A percentile compares a stretch with the other conserved stretches of the same genome.
phyloP scores from a whole-genome alignment of 2,888 invertebrate species.

The Aphidoletes aphidimyza region DNA sequence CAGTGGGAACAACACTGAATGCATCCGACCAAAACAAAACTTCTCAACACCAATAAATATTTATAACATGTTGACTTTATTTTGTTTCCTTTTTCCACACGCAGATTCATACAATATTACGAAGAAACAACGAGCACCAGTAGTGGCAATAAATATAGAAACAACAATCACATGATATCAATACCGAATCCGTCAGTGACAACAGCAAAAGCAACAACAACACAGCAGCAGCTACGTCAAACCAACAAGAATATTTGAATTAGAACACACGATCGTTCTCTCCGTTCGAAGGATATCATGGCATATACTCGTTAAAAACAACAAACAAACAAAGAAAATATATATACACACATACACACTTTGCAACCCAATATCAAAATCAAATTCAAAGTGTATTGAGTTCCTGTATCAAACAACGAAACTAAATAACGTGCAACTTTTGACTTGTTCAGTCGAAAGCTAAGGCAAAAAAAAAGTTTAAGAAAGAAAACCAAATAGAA shows the following conservation, averaged over 20 bases:
- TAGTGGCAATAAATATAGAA: slow-evolving; percentile 43
- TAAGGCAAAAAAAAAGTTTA: background rate
- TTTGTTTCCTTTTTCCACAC: background rate
- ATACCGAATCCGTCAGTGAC: slow-evolving; percentile 24
- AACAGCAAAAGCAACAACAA: background rate
- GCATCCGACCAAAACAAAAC: background rate
- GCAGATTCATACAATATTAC: slow-evolving; percentile 27
- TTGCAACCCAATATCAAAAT: background rate
- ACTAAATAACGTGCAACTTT: background rate
- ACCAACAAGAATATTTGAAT: background rate
- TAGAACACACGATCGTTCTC: background rate
- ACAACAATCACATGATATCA: slow-evolving; percentile 42
- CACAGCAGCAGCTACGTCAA: background rate
- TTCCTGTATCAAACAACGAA: slow-evolving; percentile 26
- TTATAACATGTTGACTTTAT: slow-evolving; percentile 3
- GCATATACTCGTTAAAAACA: background rate
- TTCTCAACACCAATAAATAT: slow-evolving; percentile 25
- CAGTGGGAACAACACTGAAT: too few species aligned
- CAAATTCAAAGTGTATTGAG: background rate
- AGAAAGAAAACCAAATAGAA: too few species aligned
- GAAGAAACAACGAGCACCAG: slow-evolving; percentile 30
- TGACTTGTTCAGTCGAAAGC: background rate
- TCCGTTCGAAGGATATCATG: slow-evolving; percentile 2
- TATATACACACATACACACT: background rate
- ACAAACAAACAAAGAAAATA: background rate